phyloP scores from a whole-genome alignment of 2,113 vertebrate species.

The Oryzias javanicus region DNA sequence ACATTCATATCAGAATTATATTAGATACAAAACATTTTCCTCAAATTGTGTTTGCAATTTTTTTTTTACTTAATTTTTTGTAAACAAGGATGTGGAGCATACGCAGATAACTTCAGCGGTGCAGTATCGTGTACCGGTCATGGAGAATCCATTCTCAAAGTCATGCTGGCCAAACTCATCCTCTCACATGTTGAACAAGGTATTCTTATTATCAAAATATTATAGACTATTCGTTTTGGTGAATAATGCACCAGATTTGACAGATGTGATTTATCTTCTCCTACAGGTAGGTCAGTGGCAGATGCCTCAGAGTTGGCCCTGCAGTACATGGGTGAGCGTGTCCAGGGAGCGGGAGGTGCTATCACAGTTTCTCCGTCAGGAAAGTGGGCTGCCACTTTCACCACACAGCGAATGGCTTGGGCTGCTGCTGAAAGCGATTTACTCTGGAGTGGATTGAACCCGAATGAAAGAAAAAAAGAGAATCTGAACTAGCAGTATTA shows the following conservation, averaged over 20 bases:
- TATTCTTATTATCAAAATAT: slow-evolving; percentile 22
- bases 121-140: slow-evolving; percentile 72
- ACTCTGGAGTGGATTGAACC: slow-evolving; percentile 73
- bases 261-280: slow-evolving; percentile 4
- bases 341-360: slow-evolving; percentile 71
- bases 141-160: slow-evolving; percentile 77
- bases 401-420: slow-evolving; percentile 73
- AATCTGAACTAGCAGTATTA: slow-evolving; percentile 17
- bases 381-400: slow-evolving; percentile 73
- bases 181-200: slow-evolving; percentile 76
- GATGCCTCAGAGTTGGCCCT: slow-evolving; percentile 62
- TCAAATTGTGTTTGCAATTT: background rate
- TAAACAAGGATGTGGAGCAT: slow-evolving; percentile 66
- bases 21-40: too few relatives aligned
- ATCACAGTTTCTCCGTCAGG: slow-evolving; percentile 67
- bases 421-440: slow-evolving; percentile 50
- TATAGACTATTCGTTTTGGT: too few relatives aligned
- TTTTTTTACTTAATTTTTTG: slow-evolving; percentile 1
- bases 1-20: too few relatives aligned
- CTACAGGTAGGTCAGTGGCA: slow-evolving; percentile 58
- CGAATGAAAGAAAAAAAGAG: slow-evolving; percentile 54
- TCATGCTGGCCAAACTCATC: slow-evolving; percentile 69
- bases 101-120: slow-evolving; percentile 67
- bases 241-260: background rate
- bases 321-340: slow-evolving; percentile 68